Conservation (phyloP, 2,797 vertebrate genomes). For the Parotocinclus haroldoi region DNA sequence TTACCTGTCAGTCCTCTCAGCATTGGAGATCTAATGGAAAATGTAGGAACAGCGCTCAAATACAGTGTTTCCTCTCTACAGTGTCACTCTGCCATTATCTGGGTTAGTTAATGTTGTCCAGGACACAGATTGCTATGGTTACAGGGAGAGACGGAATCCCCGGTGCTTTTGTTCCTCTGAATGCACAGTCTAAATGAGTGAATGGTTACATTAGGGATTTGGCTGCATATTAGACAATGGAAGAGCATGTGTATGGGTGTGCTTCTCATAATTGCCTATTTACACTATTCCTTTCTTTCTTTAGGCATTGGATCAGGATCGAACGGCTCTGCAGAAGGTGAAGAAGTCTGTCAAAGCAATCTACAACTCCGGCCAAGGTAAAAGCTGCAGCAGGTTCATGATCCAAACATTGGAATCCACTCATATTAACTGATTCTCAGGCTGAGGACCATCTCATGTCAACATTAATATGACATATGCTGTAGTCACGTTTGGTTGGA, state of each 20-base stretch:
- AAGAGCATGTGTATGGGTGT: too few species aligned
- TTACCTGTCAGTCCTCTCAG: background rate
- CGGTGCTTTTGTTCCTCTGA: slow-evolving; percentile 5
- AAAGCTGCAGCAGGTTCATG: slow-evolving; percentile 33
- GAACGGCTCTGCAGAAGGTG: slow-evolving; percentile 84
- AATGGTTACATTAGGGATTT: background rate
- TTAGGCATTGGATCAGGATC: slow-evolving; percentile 87
- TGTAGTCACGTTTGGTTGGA: too few species aligned
- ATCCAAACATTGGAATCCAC: too few species aligned
- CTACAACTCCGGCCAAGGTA: slow-evolving; percentile 88
- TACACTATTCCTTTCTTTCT: slow-evolving; percentile 14
- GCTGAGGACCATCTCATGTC: too few species aligned
- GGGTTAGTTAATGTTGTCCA: slow-evolving; percentile 8
- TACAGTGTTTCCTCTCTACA: too few species aligned
- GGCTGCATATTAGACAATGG: background rate
- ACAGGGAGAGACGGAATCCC: slow-evolving; percentile 35
- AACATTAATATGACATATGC: too few species aligned
- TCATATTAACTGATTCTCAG: too few species aligned
- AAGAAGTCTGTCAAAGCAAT: slow-evolving; percentile 89
- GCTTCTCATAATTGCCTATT: background rate
- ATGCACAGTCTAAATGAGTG: slow-evolving; percentile 11
- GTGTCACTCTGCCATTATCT: background rate
- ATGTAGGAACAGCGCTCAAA: background rate
- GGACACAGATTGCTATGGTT: slow-evolving; percentile 27
- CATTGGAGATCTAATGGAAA: slow-evolving; percentile 18